These are phyloP conservation scores for Metaphire vulgaris DNA, from an alignment of 1,140 invertebrate species.

Conservation along the genomic window DNA sequence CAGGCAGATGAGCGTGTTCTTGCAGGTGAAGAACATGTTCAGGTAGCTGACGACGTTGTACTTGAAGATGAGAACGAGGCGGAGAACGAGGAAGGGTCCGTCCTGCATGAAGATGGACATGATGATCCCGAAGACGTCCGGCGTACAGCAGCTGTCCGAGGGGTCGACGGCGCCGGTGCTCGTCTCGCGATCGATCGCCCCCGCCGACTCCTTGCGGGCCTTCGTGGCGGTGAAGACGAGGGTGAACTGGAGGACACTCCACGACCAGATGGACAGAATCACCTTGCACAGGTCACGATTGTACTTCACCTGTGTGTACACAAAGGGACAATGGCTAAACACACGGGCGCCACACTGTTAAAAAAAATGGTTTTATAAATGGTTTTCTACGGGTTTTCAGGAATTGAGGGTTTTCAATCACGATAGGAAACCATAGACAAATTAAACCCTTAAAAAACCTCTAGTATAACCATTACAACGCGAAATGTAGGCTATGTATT, in stretches of 20 bases:
- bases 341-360: no score
- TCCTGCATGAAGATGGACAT: slow-evolving; percentile 33
- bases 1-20: slow-evolving; percentile 77
- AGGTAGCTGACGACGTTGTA: slow-evolving; percentile 82
- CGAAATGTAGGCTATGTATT: no score
- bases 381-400: no score
- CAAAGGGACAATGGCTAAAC: no score
- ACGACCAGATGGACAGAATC: slow-evolving; percentile 58
- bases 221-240: slow-evolving; percentile 80
- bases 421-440: no score
- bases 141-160: slow-evolving; percentile 29
- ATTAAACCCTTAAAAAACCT: no score
- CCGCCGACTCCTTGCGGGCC: slow-evolving; percentile 57
- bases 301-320: slow-evolving; percentile 39
- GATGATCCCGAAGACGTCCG: slow-evolving; percentile 33
- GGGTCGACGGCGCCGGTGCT: background rate
- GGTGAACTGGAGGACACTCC: slow-evolving; percentile 82
- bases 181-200: background rate
- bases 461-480: no score
- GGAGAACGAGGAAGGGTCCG: slow-evolving; percentile 31
- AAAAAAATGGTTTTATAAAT: no score
- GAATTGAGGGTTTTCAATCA: no score
- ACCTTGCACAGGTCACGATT: slow-evolving; percentile 43
- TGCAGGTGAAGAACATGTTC: slow-evolving; percentile 86
- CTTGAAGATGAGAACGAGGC: slow-evolving; percentile 64